phyloP scores from a whole-genome alignment of 1,140 invertebrate genomes.

The Musca vetustissima region DNA sequence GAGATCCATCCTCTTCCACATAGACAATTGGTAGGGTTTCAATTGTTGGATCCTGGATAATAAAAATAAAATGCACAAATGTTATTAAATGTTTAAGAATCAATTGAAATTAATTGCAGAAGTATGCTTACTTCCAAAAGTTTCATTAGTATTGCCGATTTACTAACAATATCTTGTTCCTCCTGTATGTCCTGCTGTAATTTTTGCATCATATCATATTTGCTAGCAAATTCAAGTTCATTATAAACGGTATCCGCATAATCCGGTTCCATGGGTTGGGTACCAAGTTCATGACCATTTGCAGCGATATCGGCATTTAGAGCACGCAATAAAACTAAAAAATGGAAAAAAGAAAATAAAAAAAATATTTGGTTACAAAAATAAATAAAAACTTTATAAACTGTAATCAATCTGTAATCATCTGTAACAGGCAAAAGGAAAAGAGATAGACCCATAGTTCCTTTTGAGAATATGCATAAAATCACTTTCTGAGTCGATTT shows the following conservation, averaged over 20 bases:
- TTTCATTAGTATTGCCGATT: slow-evolving; percentile 54
- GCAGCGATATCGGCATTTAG: slow-evolving; percentile 38
- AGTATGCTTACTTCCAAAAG: slow-evolving; percentile 43
- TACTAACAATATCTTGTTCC: slow-evolving; percentile 53
- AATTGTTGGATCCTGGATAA: slow-evolving; percentile 41
- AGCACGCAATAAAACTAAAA: slow-evolving; percentile 30
- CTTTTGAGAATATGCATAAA: no score
- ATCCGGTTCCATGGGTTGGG: slow-evolving; percentile 35
- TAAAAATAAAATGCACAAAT: neutral
- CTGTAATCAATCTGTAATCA: no score
- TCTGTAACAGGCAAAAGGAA: no score
- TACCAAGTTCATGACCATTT: slow-evolving; percentile 29
- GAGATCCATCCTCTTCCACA: slow-evolving; percentile 48
- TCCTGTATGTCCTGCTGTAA: slow-evolving; percentile 49
- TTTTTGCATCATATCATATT: slow-evolving; percentile 48
- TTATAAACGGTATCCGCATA: slow-evolving; percentile 44
- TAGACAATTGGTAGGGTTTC: slow-evolving; percentile 56
- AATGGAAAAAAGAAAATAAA: no score
- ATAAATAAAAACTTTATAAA: no score
- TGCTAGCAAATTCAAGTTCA: slow-evolving; percentile 44
- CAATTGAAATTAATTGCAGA: neutral
- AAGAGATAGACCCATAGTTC: no score
- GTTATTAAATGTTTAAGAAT: neutral
- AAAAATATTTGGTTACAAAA: no score
- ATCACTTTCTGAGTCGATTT: no score